Evolutionary conservation across 2,888 invertebrate species (phyloP), one percentile per base, ranked within the genome.

Genomic region (Coecobrya sp.): DNA sequence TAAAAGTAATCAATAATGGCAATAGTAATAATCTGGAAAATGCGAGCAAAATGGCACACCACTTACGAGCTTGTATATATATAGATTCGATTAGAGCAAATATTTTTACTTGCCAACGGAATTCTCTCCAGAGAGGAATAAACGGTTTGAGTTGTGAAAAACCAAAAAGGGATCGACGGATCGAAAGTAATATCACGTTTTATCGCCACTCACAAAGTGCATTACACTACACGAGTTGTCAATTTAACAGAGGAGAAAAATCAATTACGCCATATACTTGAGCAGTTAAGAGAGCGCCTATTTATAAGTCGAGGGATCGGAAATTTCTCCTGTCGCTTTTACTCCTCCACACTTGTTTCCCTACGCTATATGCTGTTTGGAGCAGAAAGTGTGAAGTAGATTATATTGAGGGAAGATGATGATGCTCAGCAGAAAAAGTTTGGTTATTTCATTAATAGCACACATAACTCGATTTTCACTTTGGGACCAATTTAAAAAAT

Each of bases 171-270:
- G 59, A 52, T 36, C 52, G 52, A 11, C 52, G 4, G 62, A 22
- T 19, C 3, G 65, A 65, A 27, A 65, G 27, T 27, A 65, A 65
- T 65, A 27, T 65, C 65, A n/a, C n/a, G 65, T 27, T 27, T 65
- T 65, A 65, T 65, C 27, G 27, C 42, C 76, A 76, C 49, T 76
- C 27, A 19, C 45, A 81, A 65, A 85, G 65, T 85, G 68, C 65
- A 85, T 85, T 85, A 85, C 84, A 65, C 65, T 19, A 73, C 73
- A 73, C 2, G 86, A 86, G 13, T 86, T 70, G 70, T 86, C 86
- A 70, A 86, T 86, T 86, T 65, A 85, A 30, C 82, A 22, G 62
- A 79, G 27, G 30, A 82, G 59, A 82, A 30, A 59, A 62, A 27
- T 65, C 55, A 62, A 84, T 55, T 82, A 30, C 36, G 1, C 13